Evolutionary conservation across 1,140 invertebrate species (phyloP), one percentile per base, ranked within the genome.

Genomic region (Augochlora pura): DNA sequence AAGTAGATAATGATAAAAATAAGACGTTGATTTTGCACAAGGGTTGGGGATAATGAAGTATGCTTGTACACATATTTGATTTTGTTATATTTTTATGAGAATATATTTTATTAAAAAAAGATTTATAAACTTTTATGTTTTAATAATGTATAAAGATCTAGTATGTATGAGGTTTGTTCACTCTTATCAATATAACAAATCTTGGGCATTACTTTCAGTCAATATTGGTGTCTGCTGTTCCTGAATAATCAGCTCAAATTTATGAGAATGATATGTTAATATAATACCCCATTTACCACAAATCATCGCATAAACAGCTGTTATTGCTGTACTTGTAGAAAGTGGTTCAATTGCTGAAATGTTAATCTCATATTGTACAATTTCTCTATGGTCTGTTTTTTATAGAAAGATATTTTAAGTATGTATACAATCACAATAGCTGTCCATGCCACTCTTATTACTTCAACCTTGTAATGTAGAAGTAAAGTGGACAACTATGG

Each of bases 281-380:
- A 54, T 54, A 62, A 88, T 76, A 27, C 86, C 86, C 86, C 86
- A 88, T 64, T 81, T 85, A 25, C 78, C 82, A 78, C 82, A 85
- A 21, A 83, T 82, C 63, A 87, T 77, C 25, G 84, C 54, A 84
- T 84, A 88, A 18, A 85, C 64, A 18, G 87, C 86, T n/a, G 77
- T 25, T 81, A 88, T 87, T 6, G 38, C 9, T 10, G 84, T 85
- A 59, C 83, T 88, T 18, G 72, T 27, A 14, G 66, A 62, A 62
- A 87, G 67, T 32, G 87, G 82, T 39, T 32, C n/a, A 63, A 84
- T 42, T 4, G 86, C 86, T 88, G n/a, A 5, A 81, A 77, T 39
- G 49, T 72, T 16, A 70, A 52, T 12, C 10, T 46, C 42, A 2
- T 42, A 12, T 42, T 46, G 10, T 46, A 14, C 9, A 46, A 12